Base-by-base conservation (phyloP, 2,888 invertebrate species). In the Eurytoma californica region DNA sequence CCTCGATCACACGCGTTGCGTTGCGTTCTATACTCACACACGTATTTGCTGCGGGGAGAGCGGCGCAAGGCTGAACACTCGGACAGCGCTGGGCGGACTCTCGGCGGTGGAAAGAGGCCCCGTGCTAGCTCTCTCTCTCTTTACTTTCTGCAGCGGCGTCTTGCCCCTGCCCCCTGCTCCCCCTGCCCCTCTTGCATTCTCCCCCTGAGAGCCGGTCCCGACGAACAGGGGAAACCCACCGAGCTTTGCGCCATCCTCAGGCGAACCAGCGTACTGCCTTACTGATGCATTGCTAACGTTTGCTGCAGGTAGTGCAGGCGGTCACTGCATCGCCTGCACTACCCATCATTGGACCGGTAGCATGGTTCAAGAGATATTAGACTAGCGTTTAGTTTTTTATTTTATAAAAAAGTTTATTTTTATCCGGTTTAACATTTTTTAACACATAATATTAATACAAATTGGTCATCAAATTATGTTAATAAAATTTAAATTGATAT, bases 21-120 rank as follows among this genome's bases (percentile, higher is more conserved):
- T 47, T 30, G 14, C 9, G 49, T 60, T 72, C 12, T 63, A 47
- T 73, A 73, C 72, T 65, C 65, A 73, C 72, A 30, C 72, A 73
- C 53, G 16, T 16, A 63, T 63, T 53, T 58, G 55, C 9, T 47
- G 28, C 68, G 30, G 30, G 39, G 18, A 16, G 58, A 39, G 61
- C 53, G 58, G 14, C 30, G 63, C 16, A 51, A 72, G 53, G 58
- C 63, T 72, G 61, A 39, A 14, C 53, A 53, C 53, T 16, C 53
- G 53, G 53, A 53, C n/a, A n/a, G 3, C 53, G 53, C 13, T 53
- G 53, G 53, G 14, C 39, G 39, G 39, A 39, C 39, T 39, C 39
- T 39, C 39, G 39, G 39, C 39, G 53, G 53, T 30, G 58, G n/a
- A 47, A 49, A 53, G 49, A 57, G 55, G 57, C 53, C 39, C 53